Conservation (phyloP, 2,113 vertebrate genomes). For the Callocephalon fimbriatum region DNA sequence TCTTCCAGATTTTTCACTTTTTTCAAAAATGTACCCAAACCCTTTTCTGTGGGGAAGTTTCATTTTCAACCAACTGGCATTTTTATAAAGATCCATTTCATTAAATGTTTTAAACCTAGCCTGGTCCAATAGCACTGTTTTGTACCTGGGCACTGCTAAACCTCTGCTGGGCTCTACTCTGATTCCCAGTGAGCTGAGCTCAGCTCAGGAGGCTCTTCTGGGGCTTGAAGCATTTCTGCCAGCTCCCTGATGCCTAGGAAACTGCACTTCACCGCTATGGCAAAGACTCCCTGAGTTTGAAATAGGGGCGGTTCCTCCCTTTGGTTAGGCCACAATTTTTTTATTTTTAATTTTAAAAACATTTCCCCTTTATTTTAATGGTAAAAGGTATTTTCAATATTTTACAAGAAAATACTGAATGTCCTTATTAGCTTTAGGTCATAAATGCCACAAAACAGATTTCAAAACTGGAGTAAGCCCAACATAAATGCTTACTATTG, state of each 20-base stretch:
- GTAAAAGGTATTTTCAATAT: conserved; percentile 76
- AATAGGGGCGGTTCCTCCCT: not conserved
- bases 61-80: not conserved
- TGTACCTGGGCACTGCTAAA: not conserved
- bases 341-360: conserved; percentile 66
- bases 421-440: conserved; percentile 79
- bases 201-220: not conserved
- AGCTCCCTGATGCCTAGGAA: not conserved
- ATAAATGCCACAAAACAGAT: conserved; percentile 83
- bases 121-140: not conserved
- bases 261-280: not conserved
- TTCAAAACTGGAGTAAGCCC: conserved; percentile 79
- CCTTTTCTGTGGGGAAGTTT: not conserved
- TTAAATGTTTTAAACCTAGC: not conserved
- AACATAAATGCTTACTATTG: conserved; percentile 77
- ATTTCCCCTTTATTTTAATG: conserved; percentile 71
- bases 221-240: not conserved
- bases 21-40: not conserved
- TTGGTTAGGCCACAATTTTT: not conserved
- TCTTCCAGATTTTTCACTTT: not conserved
- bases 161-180: not conserved
- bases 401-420: conserved; percentile 77
- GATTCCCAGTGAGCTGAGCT: not conserved
- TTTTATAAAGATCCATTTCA: not conserved
- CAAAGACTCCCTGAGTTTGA: conserved; percentile 3